Conservation (phyloP, 53 echinoderm and acorn worm species). For the Apostichopus leukothele region DNA sequence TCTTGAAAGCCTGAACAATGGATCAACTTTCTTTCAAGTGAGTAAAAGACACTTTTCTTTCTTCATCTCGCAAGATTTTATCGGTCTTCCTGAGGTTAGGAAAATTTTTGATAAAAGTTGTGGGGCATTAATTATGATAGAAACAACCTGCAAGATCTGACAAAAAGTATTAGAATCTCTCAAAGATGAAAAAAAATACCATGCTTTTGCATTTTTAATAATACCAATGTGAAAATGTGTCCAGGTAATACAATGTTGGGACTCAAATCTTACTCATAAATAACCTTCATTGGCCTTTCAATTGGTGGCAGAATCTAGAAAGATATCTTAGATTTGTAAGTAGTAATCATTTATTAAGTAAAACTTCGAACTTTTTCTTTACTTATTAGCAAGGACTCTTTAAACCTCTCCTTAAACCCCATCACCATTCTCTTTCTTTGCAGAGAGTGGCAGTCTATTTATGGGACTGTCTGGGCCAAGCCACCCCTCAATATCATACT, state of each 20-base stretch:
- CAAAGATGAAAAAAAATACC: too few species aligned
- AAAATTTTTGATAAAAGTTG: neutral
- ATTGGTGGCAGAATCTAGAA: too few species aligned
- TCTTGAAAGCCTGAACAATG: conserved; percentile 82
- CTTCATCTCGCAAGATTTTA: neutral
- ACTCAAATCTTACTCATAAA: too few species aligned
- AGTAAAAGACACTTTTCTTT: neutral
- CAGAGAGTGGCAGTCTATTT: conserved; percentile 88
- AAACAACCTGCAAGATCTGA: neutral
- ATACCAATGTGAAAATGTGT: too few species aligned
- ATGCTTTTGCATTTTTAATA: too few species aligned
- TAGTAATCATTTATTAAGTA: neutral
- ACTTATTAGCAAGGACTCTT: too few species aligned
- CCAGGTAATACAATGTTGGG: too few species aligned
- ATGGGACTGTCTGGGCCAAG: conserved; percentile 78
- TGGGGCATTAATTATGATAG: neutral
- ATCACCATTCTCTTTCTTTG: neutral
- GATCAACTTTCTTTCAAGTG: conserved; percentile 94
- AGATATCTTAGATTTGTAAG: neutral
- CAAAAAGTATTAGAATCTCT: neutral
- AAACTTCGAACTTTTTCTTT: neutral
- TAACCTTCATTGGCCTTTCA: too few species aligned
- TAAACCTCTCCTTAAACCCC: neutral
- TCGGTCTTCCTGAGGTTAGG: neutral
- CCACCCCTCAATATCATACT: conserved; percentile 79